phyloP scores from a whole-genome alignment of 2,888 invertebrate genomes.

The Drosophila niveifrons region DNA sequence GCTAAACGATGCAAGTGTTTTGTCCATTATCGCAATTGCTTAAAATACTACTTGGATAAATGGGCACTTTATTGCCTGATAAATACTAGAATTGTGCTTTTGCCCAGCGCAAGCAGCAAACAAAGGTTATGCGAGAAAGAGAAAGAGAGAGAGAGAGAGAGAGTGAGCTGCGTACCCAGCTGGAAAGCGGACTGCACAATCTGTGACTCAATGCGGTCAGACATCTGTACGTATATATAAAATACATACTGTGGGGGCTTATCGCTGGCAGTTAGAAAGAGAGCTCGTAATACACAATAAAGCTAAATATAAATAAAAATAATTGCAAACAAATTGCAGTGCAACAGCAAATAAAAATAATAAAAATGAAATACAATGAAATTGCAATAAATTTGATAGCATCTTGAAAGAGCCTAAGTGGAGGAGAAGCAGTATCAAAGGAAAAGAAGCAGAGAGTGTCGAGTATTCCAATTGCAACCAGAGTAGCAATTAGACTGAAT shows the following conservation, averaged over 20 bases:
- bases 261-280: conserved; percentile 27
- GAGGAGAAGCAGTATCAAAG: conserved; percentile 14
- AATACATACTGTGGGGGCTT: conserved; percentile 13
- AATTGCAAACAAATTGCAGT: conserved; percentile 68
- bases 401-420: conserved; percentile 2
- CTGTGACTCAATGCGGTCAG: conserved; percentile 46
- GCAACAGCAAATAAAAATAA: conserved; percentile 23
- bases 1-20: conserved; percentile 9
- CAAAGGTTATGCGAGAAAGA: conserved; percentile 9
- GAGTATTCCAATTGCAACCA: conserved; percentile 25
- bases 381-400: conserved; percentile 25
- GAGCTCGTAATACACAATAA: conserved; percentile 30
- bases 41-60: conserved; percentile 22
- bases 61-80: conserved; percentile 15
- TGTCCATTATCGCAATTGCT: conserved; percentile 21
- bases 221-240: conserved; percentile 6
- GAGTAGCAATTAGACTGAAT: conserved; percentile 11
- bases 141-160: conserved; percentile 1
- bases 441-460: background rate
- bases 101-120: background rate
- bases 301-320: conserved; percentile 50
- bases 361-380: conserved; percentile 18
- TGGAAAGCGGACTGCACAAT: conserved; percentile 5
- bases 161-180: conserved; percentile 32
- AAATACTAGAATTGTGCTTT: conserved; percentile 20